A percentile compares a stretch with the other conserved stretches of the same genome.
Conservation (phyloP, 1,140 invertebrate species). For the Hermatobates lingyangjiaoensis region DNA sequence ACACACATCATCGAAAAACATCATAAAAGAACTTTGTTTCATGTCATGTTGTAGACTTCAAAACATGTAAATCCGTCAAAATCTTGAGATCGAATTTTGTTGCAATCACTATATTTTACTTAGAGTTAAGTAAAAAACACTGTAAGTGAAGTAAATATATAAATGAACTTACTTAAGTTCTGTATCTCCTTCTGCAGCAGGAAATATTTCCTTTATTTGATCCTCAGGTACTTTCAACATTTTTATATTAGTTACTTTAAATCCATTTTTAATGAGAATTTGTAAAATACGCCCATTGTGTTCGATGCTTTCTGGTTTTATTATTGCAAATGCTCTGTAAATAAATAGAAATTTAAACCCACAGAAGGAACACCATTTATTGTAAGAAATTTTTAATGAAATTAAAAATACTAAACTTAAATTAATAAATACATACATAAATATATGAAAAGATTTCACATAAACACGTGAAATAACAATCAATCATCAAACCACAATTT, state of each 20-base stretch:
- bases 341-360: conserved; percentile 8
- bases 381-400: conserved; percentile 3
- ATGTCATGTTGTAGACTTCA: background rate
- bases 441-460: background rate
- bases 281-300: conserved; percentile 55
- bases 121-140: background rate
- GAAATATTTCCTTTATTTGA: conserved; percentile 38
- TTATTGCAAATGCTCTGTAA: conserved; percentile 51
- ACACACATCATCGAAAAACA: background rate
- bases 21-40: background rate
- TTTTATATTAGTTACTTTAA: conserved; percentile 50
- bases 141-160: background rate
- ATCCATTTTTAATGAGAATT: conserved; percentile 38
- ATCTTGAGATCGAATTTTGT: background rate
- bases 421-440: background rate
- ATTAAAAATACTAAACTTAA: background rate
- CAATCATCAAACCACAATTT: background rate
- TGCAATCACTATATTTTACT: background rate
- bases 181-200: conserved; percentile 31
- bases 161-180: conserved; percentile 33
- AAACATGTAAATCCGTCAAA: background rate
- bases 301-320: conserved; percentile 48
- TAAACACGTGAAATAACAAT: background rate
- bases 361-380: conserved; percentile 6
- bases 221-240: conserved; percentile 41